These are phyloP conservation scores for Arion vulgaris DNA, from an alignment of 1,140 invertebrate genomes.

Conservation along the genomic window DNA sequence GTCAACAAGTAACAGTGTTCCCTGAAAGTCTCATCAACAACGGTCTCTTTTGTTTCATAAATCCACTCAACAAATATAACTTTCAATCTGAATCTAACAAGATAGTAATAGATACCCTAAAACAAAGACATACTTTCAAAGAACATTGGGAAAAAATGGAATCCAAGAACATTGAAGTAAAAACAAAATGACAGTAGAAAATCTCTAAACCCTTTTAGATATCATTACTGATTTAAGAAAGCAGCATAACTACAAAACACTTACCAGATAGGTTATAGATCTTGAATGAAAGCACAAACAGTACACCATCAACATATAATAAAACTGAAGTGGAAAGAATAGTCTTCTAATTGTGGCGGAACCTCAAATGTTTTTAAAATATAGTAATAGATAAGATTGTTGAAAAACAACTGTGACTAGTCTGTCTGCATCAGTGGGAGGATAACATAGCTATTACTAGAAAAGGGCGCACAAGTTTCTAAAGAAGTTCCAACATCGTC, in stretches of 20 bases:
- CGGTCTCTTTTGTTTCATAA: background rate
- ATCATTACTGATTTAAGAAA: background rate
- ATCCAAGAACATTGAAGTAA: background rate
- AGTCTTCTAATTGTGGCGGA: background rate
- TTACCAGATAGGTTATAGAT: too few relatives aligned
- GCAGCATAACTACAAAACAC: background rate
- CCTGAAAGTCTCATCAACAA: background rate
- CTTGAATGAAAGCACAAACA: too few relatives aligned
- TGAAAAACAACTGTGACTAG: background rate
- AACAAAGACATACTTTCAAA: background rate
- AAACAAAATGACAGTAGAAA: background rate
- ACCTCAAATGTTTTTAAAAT: background rate
- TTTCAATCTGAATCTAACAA: background rate
- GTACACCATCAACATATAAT: too few relatives aligned
- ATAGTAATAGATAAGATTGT: background rate
- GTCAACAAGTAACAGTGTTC: background rate
- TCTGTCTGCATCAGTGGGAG: background rate
- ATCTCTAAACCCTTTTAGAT: background rate
- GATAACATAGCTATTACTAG: background rate
- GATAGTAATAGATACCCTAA: background rate
- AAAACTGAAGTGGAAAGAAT: background rate
- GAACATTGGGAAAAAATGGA: background rate
- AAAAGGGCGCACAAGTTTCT: background rate
- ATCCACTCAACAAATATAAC: background rate
- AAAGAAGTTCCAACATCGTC: background rate